phyloP scores from a whole-genome alignment of 2,797 vertebrate species.

The Sebastiscus tertius region DNA sequence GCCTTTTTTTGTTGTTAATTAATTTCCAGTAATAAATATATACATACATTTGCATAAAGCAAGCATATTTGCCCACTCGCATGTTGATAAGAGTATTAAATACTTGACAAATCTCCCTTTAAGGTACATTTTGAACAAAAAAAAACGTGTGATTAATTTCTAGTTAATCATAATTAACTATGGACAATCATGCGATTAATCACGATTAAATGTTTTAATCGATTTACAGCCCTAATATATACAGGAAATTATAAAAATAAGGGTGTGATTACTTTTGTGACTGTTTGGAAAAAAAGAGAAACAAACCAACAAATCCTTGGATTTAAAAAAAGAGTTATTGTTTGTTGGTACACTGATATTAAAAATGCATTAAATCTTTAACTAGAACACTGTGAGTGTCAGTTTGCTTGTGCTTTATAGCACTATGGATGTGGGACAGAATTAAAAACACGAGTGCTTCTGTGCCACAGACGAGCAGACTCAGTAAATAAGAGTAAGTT shows the following conservation, averaged over 20 bases:
- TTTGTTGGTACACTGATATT: background rate
- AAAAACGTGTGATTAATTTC: no score
- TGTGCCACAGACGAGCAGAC: background rate
- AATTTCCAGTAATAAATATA: accelerated
- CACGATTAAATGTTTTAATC: no score
- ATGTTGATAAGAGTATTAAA: no score
- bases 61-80: no score
- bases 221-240: no score
- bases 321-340: background rate
- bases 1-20: no score
- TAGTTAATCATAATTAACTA: no score
- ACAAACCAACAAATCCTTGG: background rate
- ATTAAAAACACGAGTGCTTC: slow-evolving; percentile 1
- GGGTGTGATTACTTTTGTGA: background rate
- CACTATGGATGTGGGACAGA: background rate
- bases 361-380: background rate
- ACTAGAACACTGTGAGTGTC: background rate
- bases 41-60: no score
- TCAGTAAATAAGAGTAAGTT: slow-evolving; percentile 41
- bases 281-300: background rate
- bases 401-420: background rate
- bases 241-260: background rate
- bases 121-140: no score
- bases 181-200: no score
- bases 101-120: no score